Conservation (phyloP, 1,140 invertebrate genomes). For the Drosophila sproati region DNA sequence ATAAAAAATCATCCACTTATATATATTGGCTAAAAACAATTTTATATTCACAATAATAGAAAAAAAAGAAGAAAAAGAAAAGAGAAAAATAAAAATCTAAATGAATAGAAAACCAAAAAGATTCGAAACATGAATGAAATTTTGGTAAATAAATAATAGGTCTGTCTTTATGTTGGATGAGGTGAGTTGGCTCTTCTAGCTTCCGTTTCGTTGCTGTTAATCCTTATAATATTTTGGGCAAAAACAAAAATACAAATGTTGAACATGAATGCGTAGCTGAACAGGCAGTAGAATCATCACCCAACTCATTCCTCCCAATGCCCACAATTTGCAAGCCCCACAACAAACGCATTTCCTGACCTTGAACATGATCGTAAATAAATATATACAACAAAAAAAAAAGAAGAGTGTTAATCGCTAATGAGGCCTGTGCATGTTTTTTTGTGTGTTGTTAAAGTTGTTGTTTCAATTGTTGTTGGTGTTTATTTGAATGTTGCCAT, state of each 20-base stretch:
- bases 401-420: constrained; percentile 69
- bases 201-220: constrained; percentile 21
- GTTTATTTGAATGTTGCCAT: constrained; percentile 45
- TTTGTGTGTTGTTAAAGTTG: constrained; percentile 39
- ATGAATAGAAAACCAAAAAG: constrained; percentile 48
- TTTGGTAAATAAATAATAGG: constrained; percentile 75
- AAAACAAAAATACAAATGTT: constrained; percentile 24
- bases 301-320: not conserved
- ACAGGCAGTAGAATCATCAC: constrained; percentile 5
- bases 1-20: constrained; percentile 29
- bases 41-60: constrained; percentile 37
- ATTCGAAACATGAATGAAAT: constrained; percentile 75
- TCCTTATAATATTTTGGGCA: constrained; percentile 20
- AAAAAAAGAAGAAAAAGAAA: constrained; percentile 26
- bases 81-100: constrained; percentile 31
- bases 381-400: constrained; percentile 51
- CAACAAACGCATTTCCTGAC: constrained; percentile 74
- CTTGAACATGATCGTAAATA: constrained; percentile 69
- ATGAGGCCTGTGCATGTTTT: constrained; percentile 55
- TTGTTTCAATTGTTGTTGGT: constrained; percentile 19
- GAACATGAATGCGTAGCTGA: constrained; percentile 33
- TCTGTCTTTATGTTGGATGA: constrained; percentile 41
- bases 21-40: constrained; percentile 41
- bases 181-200: not conserved
- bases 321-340: constrained; percentile 27